phyloP scores from a whole-genome alignment of 2,797 vertebrate genomes.

The Tinamus major region DNA sequence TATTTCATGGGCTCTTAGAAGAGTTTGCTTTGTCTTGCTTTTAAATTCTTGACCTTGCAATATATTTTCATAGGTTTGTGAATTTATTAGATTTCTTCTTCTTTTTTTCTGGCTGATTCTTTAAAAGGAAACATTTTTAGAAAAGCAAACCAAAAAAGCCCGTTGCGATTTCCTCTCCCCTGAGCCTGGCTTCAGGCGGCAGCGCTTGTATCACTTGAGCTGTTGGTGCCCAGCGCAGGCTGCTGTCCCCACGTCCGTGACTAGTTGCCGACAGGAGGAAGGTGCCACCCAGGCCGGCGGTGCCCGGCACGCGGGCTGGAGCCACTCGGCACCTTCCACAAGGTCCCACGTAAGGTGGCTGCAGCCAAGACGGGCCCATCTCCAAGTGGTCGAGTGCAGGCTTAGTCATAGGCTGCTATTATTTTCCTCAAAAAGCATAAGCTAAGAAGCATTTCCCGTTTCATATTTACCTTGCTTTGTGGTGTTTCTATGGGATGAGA shows the following conservation, averaged over 20 bases:
- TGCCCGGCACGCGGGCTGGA: not conserved
- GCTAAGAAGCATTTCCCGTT: not conserved
- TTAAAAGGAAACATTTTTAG: not conserved
- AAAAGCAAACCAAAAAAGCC: too few species aligned
- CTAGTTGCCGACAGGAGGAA: not conserved
- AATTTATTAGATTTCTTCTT: not conserved
- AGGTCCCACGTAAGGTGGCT: not conserved
- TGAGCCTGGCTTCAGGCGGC: not conserved
- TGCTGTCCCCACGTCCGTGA: slow-evolving; percentile 11
- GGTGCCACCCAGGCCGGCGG: too few species aligned
- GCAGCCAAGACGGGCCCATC: not conserved
- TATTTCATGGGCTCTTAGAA: not conserved
- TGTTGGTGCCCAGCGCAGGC: not conserved
- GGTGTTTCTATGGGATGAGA: not conserved
- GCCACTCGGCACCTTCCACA: not conserved
- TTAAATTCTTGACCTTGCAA: not conserved
- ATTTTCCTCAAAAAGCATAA: not conserved
- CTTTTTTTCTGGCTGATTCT: not conserved
- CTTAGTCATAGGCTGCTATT: not conserved
- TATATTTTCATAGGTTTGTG: not conserved
- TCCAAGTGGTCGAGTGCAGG: not conserved
- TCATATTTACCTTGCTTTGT: not conserved
- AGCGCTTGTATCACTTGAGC: not conserved
- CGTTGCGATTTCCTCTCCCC: not conserved
- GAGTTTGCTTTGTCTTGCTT: not conserved